Base-by-base conservation (phyloP, 2,888 invertebrate genomes). In the Aquatica leii region DNA sequence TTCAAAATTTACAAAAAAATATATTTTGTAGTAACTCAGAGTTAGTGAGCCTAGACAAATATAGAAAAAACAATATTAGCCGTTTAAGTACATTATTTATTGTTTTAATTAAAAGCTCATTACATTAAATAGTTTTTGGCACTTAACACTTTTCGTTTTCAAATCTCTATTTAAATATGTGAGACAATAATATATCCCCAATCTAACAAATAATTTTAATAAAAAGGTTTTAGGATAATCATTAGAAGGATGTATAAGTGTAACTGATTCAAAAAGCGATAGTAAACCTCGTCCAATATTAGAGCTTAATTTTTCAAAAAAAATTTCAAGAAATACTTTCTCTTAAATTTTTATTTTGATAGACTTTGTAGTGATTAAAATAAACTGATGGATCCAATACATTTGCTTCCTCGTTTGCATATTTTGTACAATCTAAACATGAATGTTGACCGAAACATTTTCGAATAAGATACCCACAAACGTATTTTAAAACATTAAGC, bases 391-490 rank as follows among this genome's bases (percentile, higher is more conserved):
- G 14, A 15, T 17, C 11, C 2, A 50, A 21, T 24, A 31, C 24
- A 21, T 31, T 24, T 15, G 31, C 21, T 24, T 50, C 50, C 31
- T 50, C 15, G n/a, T 14, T 24, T n/a, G 31, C 24, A 50, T 50
- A 21, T 5, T 8, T 50, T 14, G 24, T 21, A 21, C 53, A 37
- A 6, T 11, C n/a, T 9, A 12, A 6, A 9, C 37, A 53, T 34
- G 53, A 37, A 40, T 53, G 53, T 12, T 34, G 17, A 21, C 11
- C 15, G 14, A 53, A 17, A 53, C 53, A 53, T 53, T 53, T 53
- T 17, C 14, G 17, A 2, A 53, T 37, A 31, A 53, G 18, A 35
- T 53, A 35, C n/a, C 50, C 50, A 20, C 50, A 24, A 18, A 50
- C 50, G 24, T 50, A 50, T 9, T 31, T 50, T 14, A 40, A 40